Conservation (phyloP, 2,113 vertebrate species). For the Plotosus lineatus region DNA sequence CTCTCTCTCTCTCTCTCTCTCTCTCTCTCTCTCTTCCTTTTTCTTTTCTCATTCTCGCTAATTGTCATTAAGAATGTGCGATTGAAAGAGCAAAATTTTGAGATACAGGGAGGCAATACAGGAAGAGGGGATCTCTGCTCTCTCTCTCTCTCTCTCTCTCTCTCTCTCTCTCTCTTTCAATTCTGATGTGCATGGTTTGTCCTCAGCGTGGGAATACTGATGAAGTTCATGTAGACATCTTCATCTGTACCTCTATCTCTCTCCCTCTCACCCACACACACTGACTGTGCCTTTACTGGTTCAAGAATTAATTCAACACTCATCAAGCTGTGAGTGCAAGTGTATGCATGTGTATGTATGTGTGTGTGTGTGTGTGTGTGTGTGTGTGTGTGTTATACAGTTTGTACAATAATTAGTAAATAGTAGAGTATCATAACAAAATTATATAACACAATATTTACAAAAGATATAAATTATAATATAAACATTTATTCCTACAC, state of each 20-base stretch:
- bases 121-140: background rate
- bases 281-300: background rate
- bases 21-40: background rate
- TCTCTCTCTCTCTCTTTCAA: background rate
- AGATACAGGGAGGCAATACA: background rate
- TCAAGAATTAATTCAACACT: background rate
- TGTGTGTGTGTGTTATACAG: background rate
- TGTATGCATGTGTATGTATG: conserved; percentile 29
- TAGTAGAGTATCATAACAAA: background rate
- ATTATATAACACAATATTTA: background rate
- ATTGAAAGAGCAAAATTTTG: background rate
- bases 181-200: background rate
- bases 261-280: background rate
- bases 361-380: conserved; percentile 34
- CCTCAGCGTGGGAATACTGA: background rate
- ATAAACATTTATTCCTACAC: background rate
- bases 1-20: conserved; percentile 16
- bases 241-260: conserved; percentile 5
- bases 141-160: background rate
- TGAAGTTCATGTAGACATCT: conserved; percentile 27
- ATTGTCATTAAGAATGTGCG: background rate
- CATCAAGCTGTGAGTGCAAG: background rate
- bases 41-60: background rate
- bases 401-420: background rate
- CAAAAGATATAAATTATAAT: too few species aligned